phyloP scores from a whole-genome alignment of 2,888 invertebrate genomes.

The Polyommatus iphigenia region DNA sequence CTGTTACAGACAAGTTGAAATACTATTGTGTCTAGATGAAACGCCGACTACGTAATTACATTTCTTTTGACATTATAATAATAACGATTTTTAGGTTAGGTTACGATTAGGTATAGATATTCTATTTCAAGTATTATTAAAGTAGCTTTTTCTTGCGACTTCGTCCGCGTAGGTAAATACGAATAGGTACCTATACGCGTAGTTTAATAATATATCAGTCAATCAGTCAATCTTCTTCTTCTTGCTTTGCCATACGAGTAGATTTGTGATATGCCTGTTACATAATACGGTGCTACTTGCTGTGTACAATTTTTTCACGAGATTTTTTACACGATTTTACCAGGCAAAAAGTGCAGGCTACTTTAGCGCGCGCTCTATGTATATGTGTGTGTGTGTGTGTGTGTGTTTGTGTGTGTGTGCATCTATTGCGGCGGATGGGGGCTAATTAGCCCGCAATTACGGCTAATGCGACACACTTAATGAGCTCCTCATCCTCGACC shows the following conservation, averaged over 20 bases:
- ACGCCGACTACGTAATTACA: background rate
- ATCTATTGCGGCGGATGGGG: slow-evolving; percentile 62
- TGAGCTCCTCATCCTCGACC: slow-evolving; percentile 55
- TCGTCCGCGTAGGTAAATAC: no score
- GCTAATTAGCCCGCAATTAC: slow-evolving; percentile 73
- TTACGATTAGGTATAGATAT: no score
- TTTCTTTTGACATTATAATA: background rate
- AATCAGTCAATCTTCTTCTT: no score
- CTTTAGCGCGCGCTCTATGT: slow-evolving; percentile 42
- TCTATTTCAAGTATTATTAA: no score
- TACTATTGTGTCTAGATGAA: background rate
- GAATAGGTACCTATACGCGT: no score
- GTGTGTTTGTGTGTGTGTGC: slow-evolving; percentile 50
- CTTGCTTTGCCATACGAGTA: no score
- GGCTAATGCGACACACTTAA: slow-evolving; percentile 68
- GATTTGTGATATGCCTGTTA: no score
- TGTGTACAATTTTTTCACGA: background rate
- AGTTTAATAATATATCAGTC: no score
- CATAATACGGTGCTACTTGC: no score
- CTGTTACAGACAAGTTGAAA: background rate
- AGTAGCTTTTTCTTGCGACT: no score
- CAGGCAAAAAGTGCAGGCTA: slow-evolving; percentile 39
- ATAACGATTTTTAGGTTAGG: no score
- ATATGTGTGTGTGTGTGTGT: slow-evolving; percentile 47
- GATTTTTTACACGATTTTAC: background rate